These are phyloP conservation scores for Acanthisitta chloris DNA, from an alignment of 2,113 vertebrate species.

Conservation along the genomic window DNA sequence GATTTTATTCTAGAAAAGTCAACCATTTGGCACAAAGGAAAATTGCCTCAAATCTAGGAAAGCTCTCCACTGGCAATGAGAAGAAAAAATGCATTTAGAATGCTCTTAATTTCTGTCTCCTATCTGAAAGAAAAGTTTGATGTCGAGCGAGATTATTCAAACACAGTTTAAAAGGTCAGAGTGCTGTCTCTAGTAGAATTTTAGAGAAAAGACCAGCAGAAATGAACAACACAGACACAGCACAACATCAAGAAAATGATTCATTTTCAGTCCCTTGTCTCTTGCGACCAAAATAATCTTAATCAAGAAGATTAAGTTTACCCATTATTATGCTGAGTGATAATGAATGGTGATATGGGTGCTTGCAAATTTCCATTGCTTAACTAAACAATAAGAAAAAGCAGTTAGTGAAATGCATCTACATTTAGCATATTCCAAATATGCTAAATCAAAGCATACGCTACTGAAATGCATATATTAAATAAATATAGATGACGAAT, in stretches of 20 bases:
- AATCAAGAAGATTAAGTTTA: constrained; percentile 39
- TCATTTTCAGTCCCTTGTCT: constrained; percentile 18
- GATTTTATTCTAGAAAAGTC: constrained; percentile 79
- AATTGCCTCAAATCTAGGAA: constrained; percentile 65
- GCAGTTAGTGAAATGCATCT: background rate
- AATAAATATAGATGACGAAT: background rate
- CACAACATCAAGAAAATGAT: background rate
- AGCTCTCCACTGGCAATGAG: constrained; percentile 59
- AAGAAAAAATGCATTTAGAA: constrained; percentile 64
- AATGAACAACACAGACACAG: background rate
- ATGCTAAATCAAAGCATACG: background rate
- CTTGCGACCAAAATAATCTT: constrained; percentile 24
- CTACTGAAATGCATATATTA: background rate
- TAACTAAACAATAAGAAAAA: background rate
- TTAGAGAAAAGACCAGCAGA: constrained; percentile 45
- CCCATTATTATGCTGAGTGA: background rate
- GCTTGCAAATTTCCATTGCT: background rate
- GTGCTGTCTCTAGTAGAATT: constrained; percentile 27
- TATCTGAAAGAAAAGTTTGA: constrained; percentile 50
- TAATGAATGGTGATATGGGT: background rate
- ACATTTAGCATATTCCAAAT: background rate
- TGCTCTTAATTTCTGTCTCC: constrained; percentile 58
- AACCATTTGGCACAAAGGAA: constrained; percentile 69
- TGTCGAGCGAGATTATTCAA: constrained; percentile 40
- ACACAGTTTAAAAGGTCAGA: constrained; percentile 38